These are phyloP conservation scores for Apamea epomidion DNA, from an alignment of 2,888 invertebrate species.

Conservation along the genomic window DNA sequence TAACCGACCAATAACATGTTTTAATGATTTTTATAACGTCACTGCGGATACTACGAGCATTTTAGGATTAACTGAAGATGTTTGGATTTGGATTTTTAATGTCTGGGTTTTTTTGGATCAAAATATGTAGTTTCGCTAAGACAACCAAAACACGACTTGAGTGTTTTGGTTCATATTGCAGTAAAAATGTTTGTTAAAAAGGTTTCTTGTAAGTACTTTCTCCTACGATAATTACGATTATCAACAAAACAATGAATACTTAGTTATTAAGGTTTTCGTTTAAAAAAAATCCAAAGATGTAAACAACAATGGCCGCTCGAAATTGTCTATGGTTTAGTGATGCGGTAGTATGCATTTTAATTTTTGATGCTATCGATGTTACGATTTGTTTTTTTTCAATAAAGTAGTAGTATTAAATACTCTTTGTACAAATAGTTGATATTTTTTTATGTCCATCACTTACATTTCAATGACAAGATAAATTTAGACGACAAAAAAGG, in stretches of 20 bases:
- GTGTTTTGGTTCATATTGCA: neutral
- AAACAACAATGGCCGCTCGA: neutral
- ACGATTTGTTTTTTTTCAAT: too few relatives aligned
- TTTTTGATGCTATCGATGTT: too few relatives aligned
- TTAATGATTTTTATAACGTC: slow-evolving; percentile 68
- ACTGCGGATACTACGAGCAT: slow-evolving; percentile 55
- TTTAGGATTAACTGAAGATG: slow-evolving; percentile 51
- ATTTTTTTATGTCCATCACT: too few relatives aligned
- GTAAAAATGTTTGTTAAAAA: too few relatives aligned
- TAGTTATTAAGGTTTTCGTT: neutral
- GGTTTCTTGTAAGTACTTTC: too few relatives aligned
- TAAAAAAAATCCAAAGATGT: neutral
- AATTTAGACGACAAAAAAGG: too few relatives aligned
- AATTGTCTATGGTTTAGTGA: neutral
- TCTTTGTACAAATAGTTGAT: too few relatives aligned
- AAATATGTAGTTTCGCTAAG: neutral
- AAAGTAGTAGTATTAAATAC: too few relatives aligned
- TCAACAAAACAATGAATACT: neutral
- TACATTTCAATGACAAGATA: too few relatives aligned
- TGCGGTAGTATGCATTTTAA: too few relatives aligned
- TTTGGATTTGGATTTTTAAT: slow-evolving; percentile 8
- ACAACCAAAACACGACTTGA: too few relatives aligned
- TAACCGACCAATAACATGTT: slow-evolving; percentile 73
- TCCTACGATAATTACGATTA: neutral
- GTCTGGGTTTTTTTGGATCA: slow-evolving; percentile 1